A percentile compares a stretch with the other conserved stretches of the same genome.
These are phyloP conservation scores for Corapipo altera DNA, from an alignment of 2,113 vertebrate genomes.

Conservation along the genomic window DNA sequence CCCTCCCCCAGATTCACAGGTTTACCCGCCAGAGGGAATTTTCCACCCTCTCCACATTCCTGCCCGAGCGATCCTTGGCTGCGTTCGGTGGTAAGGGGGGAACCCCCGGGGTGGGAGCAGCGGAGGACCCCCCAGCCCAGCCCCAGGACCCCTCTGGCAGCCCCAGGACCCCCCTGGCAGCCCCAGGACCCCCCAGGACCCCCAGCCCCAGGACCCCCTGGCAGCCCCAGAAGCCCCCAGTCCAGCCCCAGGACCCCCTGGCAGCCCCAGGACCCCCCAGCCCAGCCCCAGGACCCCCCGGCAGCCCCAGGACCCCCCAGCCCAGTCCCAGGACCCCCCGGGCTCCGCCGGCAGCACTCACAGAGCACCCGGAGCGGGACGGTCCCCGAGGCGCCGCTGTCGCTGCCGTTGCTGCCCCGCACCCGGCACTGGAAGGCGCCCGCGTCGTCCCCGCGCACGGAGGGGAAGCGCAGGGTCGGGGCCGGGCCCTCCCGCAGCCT, in stretches of 20 bases:
- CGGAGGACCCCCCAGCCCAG: neutral
- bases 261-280: too few relatives aligned
- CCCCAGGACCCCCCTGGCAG: too few relatives aligned
- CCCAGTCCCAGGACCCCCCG: too few relatives aligned
- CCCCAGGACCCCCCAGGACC: too few relatives aligned
- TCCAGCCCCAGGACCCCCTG: too few relatives aligned
- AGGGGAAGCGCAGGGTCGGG: neutral
- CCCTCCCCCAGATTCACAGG: too few relatives aligned
- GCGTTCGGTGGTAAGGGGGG: accelerated
- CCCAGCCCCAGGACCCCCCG: too few relatives aligned
- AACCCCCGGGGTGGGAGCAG: accelerated
- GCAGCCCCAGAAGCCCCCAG: neutral
- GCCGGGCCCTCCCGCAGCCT: neutral
- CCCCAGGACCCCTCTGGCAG: neutral
- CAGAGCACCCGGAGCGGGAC: slow-evolving; percentile 64
- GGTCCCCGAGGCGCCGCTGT: neutral
- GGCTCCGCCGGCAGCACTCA: neutral
- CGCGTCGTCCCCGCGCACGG: neutral
- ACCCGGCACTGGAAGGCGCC: slow-evolving; percentile 68
- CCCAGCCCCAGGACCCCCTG: too few relatives aligned
- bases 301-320: too few relatives aligned
- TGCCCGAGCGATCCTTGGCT: accelerated
- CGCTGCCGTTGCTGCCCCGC: neutral
- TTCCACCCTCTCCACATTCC: neutral
- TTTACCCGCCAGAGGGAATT: neutral